phyloP scores from a whole-genome alignment of 2,888 invertebrate species.

The Amitus sp. region DNA sequence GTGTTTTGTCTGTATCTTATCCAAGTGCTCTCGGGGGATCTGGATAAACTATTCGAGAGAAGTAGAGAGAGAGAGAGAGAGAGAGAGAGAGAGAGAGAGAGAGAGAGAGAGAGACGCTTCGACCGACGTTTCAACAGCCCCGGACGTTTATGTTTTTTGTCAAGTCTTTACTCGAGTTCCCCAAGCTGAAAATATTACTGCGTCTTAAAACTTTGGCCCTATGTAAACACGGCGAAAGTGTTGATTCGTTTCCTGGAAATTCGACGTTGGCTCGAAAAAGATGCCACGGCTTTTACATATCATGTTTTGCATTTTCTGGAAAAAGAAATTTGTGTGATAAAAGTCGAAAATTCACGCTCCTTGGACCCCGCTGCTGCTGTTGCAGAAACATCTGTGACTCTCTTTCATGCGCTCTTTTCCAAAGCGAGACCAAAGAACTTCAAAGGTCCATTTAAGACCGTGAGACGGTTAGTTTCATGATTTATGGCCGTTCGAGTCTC shows the following conservation, averaged over 20 bases:
- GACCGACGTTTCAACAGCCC: constrained; percentile 12
- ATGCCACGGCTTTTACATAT: background rate
- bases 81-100: constrained; percentile 12
- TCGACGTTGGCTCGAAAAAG: background rate
- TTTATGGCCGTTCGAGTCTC: constrained; percentile 52
- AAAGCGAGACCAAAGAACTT: constrained; percentile 22
- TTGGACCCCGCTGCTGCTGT: constrained; percentile 7
- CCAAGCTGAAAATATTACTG: background rate
- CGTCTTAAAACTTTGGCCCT: background rate
- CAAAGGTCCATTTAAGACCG: constrained; percentile 41
- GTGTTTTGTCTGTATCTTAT: constrained; percentile 37
- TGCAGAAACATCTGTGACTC: constrained; percentile 17
- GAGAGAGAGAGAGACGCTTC: constrained; percentile 7
- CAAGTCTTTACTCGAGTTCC: background rate
- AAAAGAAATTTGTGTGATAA: constrained; percentile 15
- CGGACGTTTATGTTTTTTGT: background rate
- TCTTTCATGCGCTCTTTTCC: constrained; percentile 25
- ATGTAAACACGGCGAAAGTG: background rate
- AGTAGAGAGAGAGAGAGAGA: too few relatives aligned
- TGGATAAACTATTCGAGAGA: too few relatives aligned
- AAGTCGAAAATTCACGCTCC: constrained; percentile 28
- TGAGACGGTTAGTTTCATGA: constrained; percentile 48
- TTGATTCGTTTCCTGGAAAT: constrained; percentile 4
- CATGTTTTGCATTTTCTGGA: constrained; percentile 6
- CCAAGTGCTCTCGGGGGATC: constrained; percentile 22